Conservation (phyloP, 2,888 invertebrate species). For the Geophilus truncorum region DNA sequence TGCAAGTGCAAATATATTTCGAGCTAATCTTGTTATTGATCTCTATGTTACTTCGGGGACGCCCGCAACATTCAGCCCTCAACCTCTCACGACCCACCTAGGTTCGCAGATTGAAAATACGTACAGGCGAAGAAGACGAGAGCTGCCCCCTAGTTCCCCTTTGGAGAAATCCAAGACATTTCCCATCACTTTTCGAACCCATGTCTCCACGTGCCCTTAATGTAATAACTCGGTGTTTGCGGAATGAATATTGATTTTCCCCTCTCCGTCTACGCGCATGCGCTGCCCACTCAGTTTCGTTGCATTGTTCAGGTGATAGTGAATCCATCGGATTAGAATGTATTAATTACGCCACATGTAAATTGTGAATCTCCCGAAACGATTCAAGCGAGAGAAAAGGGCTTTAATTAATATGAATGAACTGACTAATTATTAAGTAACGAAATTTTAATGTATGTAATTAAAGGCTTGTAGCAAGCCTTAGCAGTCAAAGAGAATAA, state of each 20-base stretch:
- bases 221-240: background rate
- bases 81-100: conserved; percentile 4
- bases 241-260: background rate
- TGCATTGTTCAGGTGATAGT: background rate
- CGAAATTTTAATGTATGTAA: conserved; percentile 7
- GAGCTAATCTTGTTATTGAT: conserved; percentile 29
- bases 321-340: conserved; percentile 11
- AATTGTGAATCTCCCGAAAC: conserved; percentile 7
- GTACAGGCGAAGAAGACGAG: background rate
- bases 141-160: background rate
- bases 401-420: conserved; percentile 15
- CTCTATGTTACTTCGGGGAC: conserved; percentile 29
- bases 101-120: background rate
- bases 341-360: conserved; percentile 4
- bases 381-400: conserved; percentile 7
- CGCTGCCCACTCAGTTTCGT: background rate
- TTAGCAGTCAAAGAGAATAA: conserved; percentile 2
- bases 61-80: conserved; percentile 2
- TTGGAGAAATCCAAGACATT: background rate
- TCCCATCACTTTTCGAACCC: background rate
- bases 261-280: background rate
- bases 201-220: background rate
- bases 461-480: conserved; percentile 4
- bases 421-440: conserved; percentile 20
- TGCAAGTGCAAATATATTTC: conserved; percentile 20